Conservation (phyloP, 2,113 vertebrate genomes). For the Tretioscincus oriximinensis region DNA sequence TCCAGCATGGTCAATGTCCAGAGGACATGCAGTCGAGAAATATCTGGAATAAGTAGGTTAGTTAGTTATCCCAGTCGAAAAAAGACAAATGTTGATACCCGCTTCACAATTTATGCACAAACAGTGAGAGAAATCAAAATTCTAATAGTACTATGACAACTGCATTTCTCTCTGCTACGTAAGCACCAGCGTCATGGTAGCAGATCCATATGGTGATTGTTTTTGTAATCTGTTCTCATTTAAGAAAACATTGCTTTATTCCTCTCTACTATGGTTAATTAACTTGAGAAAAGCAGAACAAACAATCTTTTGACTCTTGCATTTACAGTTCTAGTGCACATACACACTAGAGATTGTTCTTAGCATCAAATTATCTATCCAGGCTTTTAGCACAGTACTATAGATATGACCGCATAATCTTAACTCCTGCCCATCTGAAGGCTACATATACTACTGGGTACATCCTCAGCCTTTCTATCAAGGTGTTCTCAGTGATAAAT, state of each 20-base stretch:
- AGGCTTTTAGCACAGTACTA: neutral
- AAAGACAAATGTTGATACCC: slow-evolving; percentile 26
- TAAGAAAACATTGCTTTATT: slow-evolving; percentile 61
- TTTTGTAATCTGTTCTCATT: slow-evolving; percentile 56
- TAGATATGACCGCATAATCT: too few relatives aligned
- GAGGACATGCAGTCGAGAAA: too few relatives aligned
- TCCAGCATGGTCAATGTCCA: too few relatives aligned
- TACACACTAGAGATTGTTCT: neutral
- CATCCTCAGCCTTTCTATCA: too few relatives aligned
- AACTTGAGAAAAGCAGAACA: slow-evolving; percentile 24
- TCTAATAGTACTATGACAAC: slow-evolving; percentile 44
- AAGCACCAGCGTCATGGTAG: slow-evolving; percentile 38
- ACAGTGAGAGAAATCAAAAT: neutral
- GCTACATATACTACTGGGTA: too few relatives aligned
- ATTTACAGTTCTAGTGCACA: slow-evolving; percentile 12
- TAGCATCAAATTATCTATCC: neutral
- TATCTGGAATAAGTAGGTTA: too few relatives aligned
- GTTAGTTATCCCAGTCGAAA: neutral
- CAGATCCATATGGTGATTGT: slow-evolving; percentile 47
- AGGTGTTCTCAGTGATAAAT: too few relatives aligned
- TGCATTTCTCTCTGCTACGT: slow-evolving; percentile 21
- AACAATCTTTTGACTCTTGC: slow-evolving; percentile 3
- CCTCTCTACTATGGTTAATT: slow-evolving; percentile 16
- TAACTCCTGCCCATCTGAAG: too few relatives aligned
- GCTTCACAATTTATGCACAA: slow-evolving; percentile 36